Conservation (phyloP, 2,888 invertebrate genomes). For the Esperia sulphurella region DNA sequence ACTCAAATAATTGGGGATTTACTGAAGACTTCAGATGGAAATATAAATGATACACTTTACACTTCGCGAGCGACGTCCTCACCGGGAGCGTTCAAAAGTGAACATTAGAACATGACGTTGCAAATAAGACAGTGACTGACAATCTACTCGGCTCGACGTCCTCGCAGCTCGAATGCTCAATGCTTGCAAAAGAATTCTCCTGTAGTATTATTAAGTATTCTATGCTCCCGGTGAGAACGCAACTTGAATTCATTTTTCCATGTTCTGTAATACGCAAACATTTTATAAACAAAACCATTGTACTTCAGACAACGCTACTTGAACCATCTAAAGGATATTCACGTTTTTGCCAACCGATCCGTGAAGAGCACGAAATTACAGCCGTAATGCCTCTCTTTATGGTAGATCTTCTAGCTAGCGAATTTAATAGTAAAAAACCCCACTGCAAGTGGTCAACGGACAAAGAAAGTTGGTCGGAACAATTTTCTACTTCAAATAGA, state of each 20-base stretch:
- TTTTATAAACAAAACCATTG: slow-evolving; percentile 7
- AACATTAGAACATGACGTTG: no score
- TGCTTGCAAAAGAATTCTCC: no score
- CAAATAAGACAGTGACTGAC: no score
- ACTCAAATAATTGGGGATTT: slow-evolving; percentile 20
- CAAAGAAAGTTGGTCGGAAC: slow-evolving; percentile 67
- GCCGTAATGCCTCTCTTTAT: slow-evolving; percentile 15
- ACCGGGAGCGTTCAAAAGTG: no score
- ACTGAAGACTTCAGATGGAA: not conserved
- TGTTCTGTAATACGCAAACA: not conserved
- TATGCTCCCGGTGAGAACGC: no score
- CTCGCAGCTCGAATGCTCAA: no score
- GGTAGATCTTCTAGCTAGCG: slow-evolving; percentile 28
- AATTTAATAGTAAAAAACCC: slow-evolving; percentile 68
- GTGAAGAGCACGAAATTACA: slow-evolving; percentile 27
- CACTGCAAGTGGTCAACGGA: slow-evolving; percentile 56
- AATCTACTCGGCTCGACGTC: no score
- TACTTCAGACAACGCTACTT: slow-evolving; percentile 40
- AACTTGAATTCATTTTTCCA: not conserved
- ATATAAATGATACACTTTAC: no score
- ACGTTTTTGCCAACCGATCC: slow-evolving; percentile 29
- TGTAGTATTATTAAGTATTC: no score
- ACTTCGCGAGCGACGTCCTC: no score
- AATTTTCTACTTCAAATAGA: slow-evolving; percentile 69
- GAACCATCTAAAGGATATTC: slow-evolving; percentile 32